These are phyloP conservation scores for Actinia tenebrosa DNA, from an alignment of 64 coral and sea anemone species.

Conservation along the genomic window DNA sequence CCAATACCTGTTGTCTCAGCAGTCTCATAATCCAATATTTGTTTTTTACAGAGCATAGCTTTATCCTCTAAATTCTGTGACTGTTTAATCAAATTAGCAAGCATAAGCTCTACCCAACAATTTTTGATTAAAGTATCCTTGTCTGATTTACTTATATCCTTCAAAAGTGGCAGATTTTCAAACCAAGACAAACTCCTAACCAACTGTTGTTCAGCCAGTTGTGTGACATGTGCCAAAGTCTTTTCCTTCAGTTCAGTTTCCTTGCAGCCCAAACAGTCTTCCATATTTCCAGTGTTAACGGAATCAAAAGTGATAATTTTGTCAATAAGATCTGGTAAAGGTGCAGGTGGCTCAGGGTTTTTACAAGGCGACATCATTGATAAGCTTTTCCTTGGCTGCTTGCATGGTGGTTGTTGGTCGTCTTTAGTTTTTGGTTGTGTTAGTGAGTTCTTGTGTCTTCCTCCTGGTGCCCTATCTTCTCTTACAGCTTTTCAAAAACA, in stretches of 20 bases:
- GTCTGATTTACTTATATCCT: slow-evolving; percentile 45
- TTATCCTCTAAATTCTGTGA: slow-evolving; percentile 52
- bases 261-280: slow-evolving; percentile 37
- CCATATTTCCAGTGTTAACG: not conserved
- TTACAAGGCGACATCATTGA: slow-evolving; percentile 28
- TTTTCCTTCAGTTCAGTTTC: slow-evolving; percentile 52
- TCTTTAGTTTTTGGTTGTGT: not conserved
- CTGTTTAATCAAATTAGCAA: slow-evolving; percentile 62
- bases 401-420: slow-evolving; percentile 37
- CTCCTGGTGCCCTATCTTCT: slow-evolving; percentile 93
- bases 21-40: slow-evolving; percentile 69
- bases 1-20: slow-evolving; percentile 87
- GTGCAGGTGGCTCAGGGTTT: not conserved
- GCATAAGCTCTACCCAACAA: slow-evolving; percentile 87
- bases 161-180: slow-evolving; percentile 59
- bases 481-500: slow-evolving; percentile 66
- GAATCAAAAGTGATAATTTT: slow-evolving; percentile 56
- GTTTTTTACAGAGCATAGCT: slow-evolving; percentile 63
- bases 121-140: slow-evolving; percentile 59
- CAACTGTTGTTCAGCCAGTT: slow-evolving; percentile 77
- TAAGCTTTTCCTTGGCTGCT: slow-evolving; percentile 52
- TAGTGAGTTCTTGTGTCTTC: slow-evolving; percentile 90
- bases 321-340: slow-evolving; percentile 56
- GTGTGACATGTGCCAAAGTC: slow-evolving; percentile 75
- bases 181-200: slow-evolving; percentile 77